Conservation (phyloP, 2,113 vertebrate genomes). For the Chiloscyllium plagiosum region DNA sequence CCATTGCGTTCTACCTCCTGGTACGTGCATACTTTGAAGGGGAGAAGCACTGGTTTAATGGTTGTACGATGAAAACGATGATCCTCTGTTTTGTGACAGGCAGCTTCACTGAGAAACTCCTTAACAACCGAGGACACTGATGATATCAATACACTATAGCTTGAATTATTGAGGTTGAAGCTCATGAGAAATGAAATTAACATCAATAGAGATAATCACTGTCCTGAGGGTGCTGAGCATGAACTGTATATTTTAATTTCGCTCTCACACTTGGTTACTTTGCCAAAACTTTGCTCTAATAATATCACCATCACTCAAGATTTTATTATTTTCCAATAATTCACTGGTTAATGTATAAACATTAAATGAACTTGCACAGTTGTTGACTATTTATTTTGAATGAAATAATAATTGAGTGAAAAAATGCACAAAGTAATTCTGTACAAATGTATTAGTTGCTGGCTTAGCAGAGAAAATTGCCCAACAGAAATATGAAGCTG, state of each 20-base stretch:
- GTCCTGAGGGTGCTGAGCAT: neutral
- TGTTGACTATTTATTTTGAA: neutral
- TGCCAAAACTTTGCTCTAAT: neutral
- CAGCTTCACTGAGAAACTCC: neutral
- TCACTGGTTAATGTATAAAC: neutral
- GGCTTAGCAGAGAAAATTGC: neutral
- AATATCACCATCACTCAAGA: slow-evolving; percentile 18
- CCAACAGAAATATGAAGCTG: neutral
- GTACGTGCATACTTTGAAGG: neutral
- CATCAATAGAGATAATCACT: neutral
- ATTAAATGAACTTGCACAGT: neutral
- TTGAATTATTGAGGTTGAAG: neutral
- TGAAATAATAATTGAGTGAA: neutral
- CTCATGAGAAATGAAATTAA: neutral
- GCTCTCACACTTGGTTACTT: neutral
- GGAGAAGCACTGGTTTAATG: neutral
- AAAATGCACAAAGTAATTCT: neutral
- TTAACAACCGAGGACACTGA: neutral
- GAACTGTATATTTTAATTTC: slow-evolving; percentile 11
- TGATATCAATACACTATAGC: neutral
- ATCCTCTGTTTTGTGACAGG: neutral
- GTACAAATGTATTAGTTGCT: neutral
- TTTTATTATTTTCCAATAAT: slow-evolving; percentile 13
- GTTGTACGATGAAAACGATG: neutral
- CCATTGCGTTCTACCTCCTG: neutral